Evolutionary conservation across 1,140 invertebrate genomes (phyloP), one percentile per base, ranked within the genome.

Genomic region (Choristoneura fumiferana): DNA sequence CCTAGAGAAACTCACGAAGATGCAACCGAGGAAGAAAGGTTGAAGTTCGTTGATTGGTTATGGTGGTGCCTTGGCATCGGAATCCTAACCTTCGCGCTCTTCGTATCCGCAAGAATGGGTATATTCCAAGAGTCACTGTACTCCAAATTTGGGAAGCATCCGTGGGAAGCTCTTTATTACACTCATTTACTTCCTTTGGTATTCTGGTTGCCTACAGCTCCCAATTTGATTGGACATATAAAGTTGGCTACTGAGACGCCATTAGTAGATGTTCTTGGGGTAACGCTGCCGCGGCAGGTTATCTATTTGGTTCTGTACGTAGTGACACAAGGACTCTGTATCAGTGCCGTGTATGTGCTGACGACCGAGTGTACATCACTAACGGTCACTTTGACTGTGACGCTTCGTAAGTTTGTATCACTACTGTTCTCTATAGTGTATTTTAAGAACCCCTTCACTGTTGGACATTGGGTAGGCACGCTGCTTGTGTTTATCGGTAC

Each of bases 101-200:
- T 99, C 62, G 91, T 98, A 57, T 99, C 98, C 0, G 97, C 98
- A 4, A 91, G 95, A 60, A 97, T 99, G 95, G 98, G 98, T 1
- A 97, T 99, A 61, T 98, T 96, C 83, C 98, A 99, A 90, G 98
- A 99, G 90, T 92, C 92, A 6, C 87, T 99, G 3, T 97, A 98
- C 77, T 90, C 90, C 59, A 93, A 93, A 58, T 94, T 95, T 89
- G 98, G 98, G 53, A 99, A 99, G 90, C 95, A 98, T 91, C 96
- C 98, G 0, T 92, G 93, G 66, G 98, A 99, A 90, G 97, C 98
- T 10, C 89, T 99, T 8, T 99, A 95, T 89, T 99, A 96, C 77
- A 98, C 97, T 91, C 97, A 98, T 91, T 89, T 94, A n/a, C 78
- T 98, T 14, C 95, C 97, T 0, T 77, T 99, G 49, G 97, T 98